A percentile compares a stretch with the other conserved stretches of the same genome.
Conservation (phyloP, 1,140 invertebrate genomes). For the Cotesia chilonis region DNA sequence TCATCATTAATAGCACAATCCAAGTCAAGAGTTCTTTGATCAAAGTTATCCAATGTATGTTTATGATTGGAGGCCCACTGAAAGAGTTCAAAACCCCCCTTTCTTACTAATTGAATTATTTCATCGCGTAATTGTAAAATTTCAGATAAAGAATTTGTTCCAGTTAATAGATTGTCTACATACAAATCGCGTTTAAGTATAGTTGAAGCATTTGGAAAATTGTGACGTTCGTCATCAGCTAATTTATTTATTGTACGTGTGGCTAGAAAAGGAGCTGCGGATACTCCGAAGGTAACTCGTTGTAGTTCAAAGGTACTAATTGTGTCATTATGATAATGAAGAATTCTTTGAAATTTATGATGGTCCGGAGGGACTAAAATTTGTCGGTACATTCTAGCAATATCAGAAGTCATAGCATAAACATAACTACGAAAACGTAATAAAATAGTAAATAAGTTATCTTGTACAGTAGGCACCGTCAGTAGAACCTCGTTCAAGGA, state of each 20-base stretch:
- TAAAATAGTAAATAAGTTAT: not conserved
- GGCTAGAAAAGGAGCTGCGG: not conserved
- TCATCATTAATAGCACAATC: slow-evolving; percentile 15
- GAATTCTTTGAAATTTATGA: slow-evolving; percentile 36
- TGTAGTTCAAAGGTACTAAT: slow-evolving; percentile 32
- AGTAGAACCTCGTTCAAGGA: slow-evolving; percentile 52
- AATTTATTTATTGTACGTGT: no score
- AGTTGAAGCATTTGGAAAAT: no score
- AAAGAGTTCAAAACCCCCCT: slow-evolving; percentile 48
- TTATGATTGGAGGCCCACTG: slow-evolving; percentile 51
- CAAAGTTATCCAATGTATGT: slow-evolving; percentile 24
- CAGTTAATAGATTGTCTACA: no score
- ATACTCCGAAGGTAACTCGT: slow-evolving; percentile 55
- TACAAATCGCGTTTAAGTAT: no score
- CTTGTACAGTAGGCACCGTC: slow-evolving; percentile 48
- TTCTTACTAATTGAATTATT: not conserved
- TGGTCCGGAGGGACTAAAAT: slow-evolving; percentile 43
- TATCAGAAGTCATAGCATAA: slow-evolving; percentile 43
- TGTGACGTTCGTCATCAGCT: no score
- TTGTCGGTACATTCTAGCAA: slow-evolving; percentile 31
- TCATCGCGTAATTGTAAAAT: no score
- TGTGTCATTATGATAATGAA: slow-evolving; percentile 24
- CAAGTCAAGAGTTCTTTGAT: slow-evolving; percentile 22
- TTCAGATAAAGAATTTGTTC: no score
- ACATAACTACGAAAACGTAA: no score